Evolutionary conservation across 2,888 invertebrate species (phyloP).

Genomic region (Autographa pulchrina): DNA sequence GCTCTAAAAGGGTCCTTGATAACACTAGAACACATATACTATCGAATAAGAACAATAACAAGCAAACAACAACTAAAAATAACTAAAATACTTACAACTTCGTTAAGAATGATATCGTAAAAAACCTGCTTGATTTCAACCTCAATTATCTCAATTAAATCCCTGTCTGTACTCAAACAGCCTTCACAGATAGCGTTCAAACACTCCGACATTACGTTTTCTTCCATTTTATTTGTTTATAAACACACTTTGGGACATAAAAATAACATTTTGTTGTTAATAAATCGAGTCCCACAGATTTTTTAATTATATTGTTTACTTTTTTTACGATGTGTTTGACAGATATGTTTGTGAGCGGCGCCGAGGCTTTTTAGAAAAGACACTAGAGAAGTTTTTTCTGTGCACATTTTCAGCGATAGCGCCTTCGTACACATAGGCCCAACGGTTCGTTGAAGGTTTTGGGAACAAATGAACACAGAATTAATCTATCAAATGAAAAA

Average conservation of each 20-base stretch:
- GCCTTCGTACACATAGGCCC: too few species aligned
- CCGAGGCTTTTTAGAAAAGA: constrained; percentile 16
- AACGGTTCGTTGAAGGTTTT: too few species aligned
- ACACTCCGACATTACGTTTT: constrained; percentile 31
- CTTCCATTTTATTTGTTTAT: constrained; percentile 32
- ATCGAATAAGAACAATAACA: neutral
- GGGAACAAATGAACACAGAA: too few species aligned
- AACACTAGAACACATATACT: too few species aligned
- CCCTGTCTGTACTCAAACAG: constrained; percentile 68
- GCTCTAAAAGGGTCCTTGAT: neutral
- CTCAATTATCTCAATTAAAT: constrained; percentile 57
- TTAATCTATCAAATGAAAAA: too few species aligned
- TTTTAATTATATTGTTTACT: neutral
- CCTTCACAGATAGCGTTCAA: constrained; percentile 65
- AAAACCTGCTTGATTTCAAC: constrained; percentile 60
- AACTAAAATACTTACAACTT: constrained; percentile 58
- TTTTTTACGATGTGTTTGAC: constrained; percentile 26
- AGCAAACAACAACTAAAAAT: neutral
- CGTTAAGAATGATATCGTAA: constrained; percentile 55
- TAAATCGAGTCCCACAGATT: neutral
- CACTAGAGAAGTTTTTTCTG: too few species aligned
- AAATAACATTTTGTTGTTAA: constrained; percentile 26
- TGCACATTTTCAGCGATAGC: neutral
- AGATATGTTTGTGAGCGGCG: neutral
- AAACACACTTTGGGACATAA: neutral